Conservation (phyloP, 2,888 invertebrate genomes). For the Melanostoma scalare region DNA sequence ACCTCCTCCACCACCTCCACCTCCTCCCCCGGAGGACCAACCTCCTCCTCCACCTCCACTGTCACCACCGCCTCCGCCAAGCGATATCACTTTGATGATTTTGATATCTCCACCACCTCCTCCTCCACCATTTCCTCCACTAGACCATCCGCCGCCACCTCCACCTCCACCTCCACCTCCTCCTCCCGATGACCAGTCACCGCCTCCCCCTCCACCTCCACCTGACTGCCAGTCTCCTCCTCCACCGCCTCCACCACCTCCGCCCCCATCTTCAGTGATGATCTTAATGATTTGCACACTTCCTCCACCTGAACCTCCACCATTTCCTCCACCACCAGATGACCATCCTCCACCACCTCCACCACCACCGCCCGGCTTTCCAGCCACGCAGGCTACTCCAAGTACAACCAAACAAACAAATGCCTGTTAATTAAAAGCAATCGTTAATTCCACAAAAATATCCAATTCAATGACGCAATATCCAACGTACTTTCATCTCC, state of each 20-base stretch:
- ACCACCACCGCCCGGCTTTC: constrained; percentile 77
- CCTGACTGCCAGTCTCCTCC: constrained; percentile 75
- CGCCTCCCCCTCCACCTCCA: constrained; percentile 76
- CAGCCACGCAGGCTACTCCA: constrained; percentile 79
- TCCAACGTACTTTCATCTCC: constrained; percentile 65
- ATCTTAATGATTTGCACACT: constrained; percentile 70
- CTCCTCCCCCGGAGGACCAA: constrained; percentile 65
- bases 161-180: constrained; percentile 75
- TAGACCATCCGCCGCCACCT: constrained; percentile 73
- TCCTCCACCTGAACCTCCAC: constrained; percentile 70
- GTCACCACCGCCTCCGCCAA: constrained; percentile 38
- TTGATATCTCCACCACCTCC: constrained; percentile 29
- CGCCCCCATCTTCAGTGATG: constrained; percentile 67
- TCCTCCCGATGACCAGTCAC: constrained; percentile 71
- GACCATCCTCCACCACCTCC: constrained; percentile 71
- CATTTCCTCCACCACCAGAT: constrained; percentile 57
- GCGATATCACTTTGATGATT: too few relatives aligned
- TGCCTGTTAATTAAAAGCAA: constrained; percentile 74
- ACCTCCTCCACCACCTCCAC: constrained; percentile 66
- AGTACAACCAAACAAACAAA: constrained; percentile 79
- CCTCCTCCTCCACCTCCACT: constrained; percentile 66
- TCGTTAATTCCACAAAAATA: constrained; percentile 28
- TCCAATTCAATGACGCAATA: too few relatives aligned
- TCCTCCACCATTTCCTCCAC: constrained; percentile 62
- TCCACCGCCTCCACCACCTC: constrained; percentile 63